phyloP scores from a whole-genome alignment of 2,113 vertebrate genomes.

The Otocyon megalotis region DNA sequence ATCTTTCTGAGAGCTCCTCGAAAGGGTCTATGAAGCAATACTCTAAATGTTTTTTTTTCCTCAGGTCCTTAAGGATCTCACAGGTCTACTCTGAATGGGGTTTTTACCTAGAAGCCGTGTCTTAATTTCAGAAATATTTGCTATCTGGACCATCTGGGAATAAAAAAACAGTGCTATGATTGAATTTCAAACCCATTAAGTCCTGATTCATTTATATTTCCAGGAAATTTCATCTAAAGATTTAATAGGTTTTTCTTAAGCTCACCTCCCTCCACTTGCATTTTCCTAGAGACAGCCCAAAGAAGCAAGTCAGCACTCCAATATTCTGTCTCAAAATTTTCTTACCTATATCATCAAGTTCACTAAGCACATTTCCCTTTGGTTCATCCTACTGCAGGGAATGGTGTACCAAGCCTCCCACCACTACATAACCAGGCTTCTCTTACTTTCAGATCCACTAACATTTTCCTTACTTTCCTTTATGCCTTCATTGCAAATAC shows the following conservation, averaged over 20 bases:
- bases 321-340: neutral
- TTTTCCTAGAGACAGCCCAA: neutral
- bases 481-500: neutral
- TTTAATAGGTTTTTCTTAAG: neutral
- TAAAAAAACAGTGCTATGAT: neutral
- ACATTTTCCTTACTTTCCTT: neutral
- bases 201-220: neutral
- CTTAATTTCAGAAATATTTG: constrained; percentile 25
- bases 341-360: neutral
- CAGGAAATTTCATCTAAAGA: neutral
- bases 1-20: neutral
- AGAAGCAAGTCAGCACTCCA: neutral
- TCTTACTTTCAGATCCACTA: neutral
- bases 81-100: neutral
- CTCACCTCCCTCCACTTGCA: neutral
- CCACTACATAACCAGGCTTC: neutral
- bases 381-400: neutral
- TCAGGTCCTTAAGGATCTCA: neutral
- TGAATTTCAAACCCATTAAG: neutral
- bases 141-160: neutral
- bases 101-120: neutral
- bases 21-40: neutral
- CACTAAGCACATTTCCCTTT: neutral
- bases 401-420: neutral
- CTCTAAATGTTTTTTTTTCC: neutral